phyloP scores from a whole-genome alignment of 2,113 vertebrate genomes.

The Anolis sagrei region DNA sequence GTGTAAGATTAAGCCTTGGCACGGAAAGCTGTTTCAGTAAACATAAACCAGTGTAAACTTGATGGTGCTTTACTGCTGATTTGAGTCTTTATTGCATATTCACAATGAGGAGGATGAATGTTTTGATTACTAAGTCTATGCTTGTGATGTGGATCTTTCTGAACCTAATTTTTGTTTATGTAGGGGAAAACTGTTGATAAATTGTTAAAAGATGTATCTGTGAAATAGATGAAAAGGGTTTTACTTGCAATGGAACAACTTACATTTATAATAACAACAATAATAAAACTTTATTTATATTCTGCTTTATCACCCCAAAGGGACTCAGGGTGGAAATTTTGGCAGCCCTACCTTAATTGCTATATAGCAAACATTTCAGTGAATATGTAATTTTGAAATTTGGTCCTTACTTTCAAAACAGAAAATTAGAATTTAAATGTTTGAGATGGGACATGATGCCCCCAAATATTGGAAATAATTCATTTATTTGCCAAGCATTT shows the following conservation, averaged over 20 bases:
- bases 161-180: neutral
- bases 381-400: neutral
- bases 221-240: neutral
- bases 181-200: slow-evolving; percentile 21
- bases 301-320: no score
- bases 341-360: neutral
- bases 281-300: no score
- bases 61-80: neutral
- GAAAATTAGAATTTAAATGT: neutral
- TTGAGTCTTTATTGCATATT: neutral
- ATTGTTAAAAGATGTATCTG: neutral
- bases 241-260: neutral
- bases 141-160: neutral
- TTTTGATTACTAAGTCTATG: slow-evolving; percentile 19
- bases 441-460: neutral
- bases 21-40: no score
- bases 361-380: neutral
- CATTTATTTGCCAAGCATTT: neutral
- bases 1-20: no score
- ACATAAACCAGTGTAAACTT: no score
- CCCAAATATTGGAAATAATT: neutral
- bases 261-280: no score
- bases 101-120: slow-evolving; percentile 13
- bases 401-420: neutral
- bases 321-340: no score